Conservation (phyloP, 2,113 vertebrate genomes). For the Pterocles burchelli region DNA sequence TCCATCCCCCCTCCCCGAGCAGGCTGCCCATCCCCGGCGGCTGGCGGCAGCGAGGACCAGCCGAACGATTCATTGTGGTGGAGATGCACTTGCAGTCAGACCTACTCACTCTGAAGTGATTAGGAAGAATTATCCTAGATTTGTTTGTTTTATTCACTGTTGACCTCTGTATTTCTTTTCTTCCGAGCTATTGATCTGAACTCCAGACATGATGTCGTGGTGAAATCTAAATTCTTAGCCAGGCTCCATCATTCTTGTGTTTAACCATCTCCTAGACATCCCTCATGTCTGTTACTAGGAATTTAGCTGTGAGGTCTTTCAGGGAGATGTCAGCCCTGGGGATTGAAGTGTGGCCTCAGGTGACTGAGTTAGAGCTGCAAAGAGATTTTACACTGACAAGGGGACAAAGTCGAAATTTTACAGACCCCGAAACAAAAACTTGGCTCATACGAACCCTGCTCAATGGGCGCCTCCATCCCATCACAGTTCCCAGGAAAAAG, state of each 20-base stretch:
- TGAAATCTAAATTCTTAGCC: background rate
- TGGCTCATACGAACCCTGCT: accelerated
- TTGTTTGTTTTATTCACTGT: background rate
- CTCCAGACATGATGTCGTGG: background rate
- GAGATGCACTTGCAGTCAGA: background rate
- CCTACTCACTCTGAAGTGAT: background rate
- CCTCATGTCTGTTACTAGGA: background rate
- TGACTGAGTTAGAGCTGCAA: accelerated
- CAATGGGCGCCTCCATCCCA: background rate
- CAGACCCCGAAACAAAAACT: background rate
- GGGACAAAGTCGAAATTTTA: background rate
- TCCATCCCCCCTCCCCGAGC: too few species aligned
- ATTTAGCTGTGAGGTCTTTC: background rate
- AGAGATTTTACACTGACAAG: background rate
- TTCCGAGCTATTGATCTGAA: background rate
- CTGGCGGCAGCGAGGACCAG: background rate
- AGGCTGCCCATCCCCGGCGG: too few species aligned
- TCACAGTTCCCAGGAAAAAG: background rate
- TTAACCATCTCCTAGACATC: background rate
- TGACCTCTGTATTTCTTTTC: background rate
- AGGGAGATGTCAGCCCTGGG: background rate
- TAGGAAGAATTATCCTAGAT: background rate
- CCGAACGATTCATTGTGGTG: background rate
- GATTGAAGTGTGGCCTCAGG: background rate
- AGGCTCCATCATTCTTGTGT: background rate